These are phyloP conservation scores for Diphyllodes magnificus DNA, from an alignment of 2,113 vertebrate genomes.

Conservation along the genomic window DNA sequence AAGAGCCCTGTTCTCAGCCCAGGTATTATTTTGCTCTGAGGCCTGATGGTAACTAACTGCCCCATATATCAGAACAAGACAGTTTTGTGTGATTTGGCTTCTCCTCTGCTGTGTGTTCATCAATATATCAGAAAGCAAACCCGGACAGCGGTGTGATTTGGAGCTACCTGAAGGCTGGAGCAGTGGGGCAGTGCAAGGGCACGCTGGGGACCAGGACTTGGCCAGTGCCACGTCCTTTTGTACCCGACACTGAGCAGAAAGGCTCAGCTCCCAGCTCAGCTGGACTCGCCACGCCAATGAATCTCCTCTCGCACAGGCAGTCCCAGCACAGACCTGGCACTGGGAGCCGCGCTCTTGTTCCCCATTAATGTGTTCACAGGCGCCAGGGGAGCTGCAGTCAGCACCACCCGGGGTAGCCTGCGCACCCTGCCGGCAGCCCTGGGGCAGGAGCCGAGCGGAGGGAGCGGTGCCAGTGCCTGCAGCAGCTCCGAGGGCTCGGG, in stretches of 20 bases:
- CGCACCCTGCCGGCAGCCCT: background rate
- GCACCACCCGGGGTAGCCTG: background rate
- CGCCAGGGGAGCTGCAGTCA: background rate
- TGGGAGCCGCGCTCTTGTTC: background rate
- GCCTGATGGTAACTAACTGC: background rate
- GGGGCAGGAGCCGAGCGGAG: background rate
- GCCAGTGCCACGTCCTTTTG: background rate
- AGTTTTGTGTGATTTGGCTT: background rate
- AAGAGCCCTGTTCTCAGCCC: background rate
- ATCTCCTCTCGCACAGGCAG: background rate
- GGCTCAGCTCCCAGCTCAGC: background rate
- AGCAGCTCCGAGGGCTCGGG: background rate
- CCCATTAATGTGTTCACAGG: background rate
- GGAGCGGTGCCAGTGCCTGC: background rate
- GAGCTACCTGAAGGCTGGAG: background rate
- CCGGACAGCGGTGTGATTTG: background rate
- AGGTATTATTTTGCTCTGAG: background rate
- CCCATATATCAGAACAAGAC: background rate
- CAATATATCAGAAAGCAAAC: background rate
- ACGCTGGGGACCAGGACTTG: background rate
- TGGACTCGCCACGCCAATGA: rapidly evolving
- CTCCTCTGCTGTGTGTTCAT: background rate
- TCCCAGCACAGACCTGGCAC: background rate
- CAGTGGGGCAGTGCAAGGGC: background rate
- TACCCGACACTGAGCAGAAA: background rate